phyloP scores from a whole-genome alignment of 2,888 invertebrate species.

The Caradrina clavipalpis region DNA sequence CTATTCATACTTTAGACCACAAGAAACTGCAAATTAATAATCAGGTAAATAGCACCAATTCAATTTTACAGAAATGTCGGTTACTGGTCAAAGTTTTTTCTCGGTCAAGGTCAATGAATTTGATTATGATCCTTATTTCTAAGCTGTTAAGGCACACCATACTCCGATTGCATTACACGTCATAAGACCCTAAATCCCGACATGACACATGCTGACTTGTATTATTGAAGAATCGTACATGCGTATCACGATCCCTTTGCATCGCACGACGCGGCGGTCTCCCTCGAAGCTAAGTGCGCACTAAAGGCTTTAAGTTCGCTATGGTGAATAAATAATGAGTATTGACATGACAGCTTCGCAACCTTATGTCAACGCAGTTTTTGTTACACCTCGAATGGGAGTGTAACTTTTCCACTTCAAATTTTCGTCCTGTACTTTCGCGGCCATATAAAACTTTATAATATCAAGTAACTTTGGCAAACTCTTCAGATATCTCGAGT shows the following conservation, averaged over 20 bases:
- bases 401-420: conserved; percentile 1
- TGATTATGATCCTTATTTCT: conserved; percentile 1
- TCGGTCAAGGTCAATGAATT: not conserved
- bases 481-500: conserved; percentile 4
- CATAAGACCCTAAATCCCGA: not conserved
- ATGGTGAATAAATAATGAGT: conserved; percentile 51
- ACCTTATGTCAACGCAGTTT: conserved; percentile 1
- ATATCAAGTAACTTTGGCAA: conserved; percentile 8
- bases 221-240: conserved; percentile 32
- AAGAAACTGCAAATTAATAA: not conserved
- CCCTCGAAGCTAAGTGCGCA: conserved; percentile 37
- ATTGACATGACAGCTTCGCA: conserved; percentile 26
- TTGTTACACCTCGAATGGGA: not conserved
- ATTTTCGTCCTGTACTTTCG: conserved; percentile 5
- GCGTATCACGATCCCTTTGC: conserved; percentile 47
- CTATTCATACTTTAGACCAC: not conserved
- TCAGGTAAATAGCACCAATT: not conserved
- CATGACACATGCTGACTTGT: conserved; percentile 3
- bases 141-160: not conserved
- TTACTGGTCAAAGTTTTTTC: not conserved
- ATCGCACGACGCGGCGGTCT: conserved; percentile 19
- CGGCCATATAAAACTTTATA: conserved; percentile 23
- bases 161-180: not conserved
- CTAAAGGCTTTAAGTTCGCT: conserved; percentile 36
- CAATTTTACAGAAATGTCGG: not conserved